Evolutionary conservation across 2,797 vertebrate species (phyloP).

Genomic region (Danio kyathit): DNA sequence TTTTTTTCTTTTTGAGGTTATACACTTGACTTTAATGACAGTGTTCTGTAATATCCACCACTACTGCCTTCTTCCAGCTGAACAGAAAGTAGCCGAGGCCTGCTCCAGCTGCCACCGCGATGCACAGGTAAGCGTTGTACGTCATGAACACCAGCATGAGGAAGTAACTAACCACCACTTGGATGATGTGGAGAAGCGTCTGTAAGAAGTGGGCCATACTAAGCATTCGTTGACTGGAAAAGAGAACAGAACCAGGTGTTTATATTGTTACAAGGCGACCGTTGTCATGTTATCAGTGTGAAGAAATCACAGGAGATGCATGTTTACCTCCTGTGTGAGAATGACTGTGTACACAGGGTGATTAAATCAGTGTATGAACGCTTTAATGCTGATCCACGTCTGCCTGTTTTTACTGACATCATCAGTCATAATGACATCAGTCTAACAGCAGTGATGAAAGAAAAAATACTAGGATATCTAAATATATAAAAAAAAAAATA

Average conservation of each 20-base stretch:
- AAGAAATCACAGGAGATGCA: not conserved
- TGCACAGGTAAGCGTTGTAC: conserved; percentile 96
- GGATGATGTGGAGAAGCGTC: conserved; percentile 91
- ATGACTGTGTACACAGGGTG: not conserved
- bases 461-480: no score
- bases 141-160: conserved; percentile 99
- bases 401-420: not conserved
- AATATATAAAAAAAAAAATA: not conserved
- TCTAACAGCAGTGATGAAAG: not conserved
- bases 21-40: conserved; percentile 82
- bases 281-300: no score
- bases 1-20: not conserved
- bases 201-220: conserved; percentile 92
- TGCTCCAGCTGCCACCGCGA: conserved; percentile 89
- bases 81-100: conserved; percentile 96
- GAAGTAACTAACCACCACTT: conserved; percentile 96
- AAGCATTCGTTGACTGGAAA: conserved; percentile 90
- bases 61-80: conserved; percentile 97
- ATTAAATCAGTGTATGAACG: conserved; percentile 12
- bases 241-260: conserved; percentile 42
- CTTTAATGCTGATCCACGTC: not conserved
- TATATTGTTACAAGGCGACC: not conserved
- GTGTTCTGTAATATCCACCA: conserved; percentile 98
- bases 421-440: not conserved
- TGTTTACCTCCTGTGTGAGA: not conserved